phyloP scores from a whole-genome alignment of 2,797 vertebrate species.

The Tiaroga cobitis region DNA sequence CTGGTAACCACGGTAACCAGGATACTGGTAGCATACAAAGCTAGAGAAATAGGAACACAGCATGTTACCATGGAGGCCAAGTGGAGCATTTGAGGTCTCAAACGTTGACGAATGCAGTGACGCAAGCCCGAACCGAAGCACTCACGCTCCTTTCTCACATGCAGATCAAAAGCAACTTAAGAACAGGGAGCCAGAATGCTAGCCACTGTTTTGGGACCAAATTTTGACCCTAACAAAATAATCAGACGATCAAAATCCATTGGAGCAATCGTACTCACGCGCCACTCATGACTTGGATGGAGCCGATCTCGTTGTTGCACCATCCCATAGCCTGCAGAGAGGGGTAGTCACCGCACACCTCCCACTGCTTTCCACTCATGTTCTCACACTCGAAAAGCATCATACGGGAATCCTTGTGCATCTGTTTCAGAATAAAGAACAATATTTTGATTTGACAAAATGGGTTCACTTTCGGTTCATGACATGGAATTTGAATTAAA shows the following conservation, averaged over 20 bases:
- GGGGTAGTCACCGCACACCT: slow-evolving; percentile 90
- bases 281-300: slow-evolving; percentile 86
- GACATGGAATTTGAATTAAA: neutral
- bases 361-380: slow-evolving; percentile 88
- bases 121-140: neutral
- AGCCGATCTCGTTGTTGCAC: slow-evolving; percentile 90
- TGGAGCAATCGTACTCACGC: slow-evolving; percentile 82
- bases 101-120: neutral
- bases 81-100: neutral
- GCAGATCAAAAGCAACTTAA: neutral
- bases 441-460: neutral
- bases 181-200: neutral
- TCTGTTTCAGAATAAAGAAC: slow-evolving; percentile 70
- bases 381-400: slow-evolving; percentile 91
- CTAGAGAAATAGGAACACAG: slow-evolving; percentile 68
- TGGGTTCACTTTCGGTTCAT: neutral
- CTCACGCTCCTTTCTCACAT: neutral
- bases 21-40: slow-evolving; percentile 94
- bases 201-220: neutral
- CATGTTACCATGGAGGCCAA: slow-evolving; percentile 17
- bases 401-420: slow-evolving; percentile 86
- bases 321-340: slow-evolving; percentile 95
- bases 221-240: neutral
- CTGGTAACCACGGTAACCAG: slow-evolving; percentile 92
- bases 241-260: neutral